A percentile compares a stretch with the other conserved stretches of the same genome.
Evolutionary conservation across 1,140 invertebrate genomes (phyloP).

Genomic region (Aphaenogaster ashmeadi): DNA sequence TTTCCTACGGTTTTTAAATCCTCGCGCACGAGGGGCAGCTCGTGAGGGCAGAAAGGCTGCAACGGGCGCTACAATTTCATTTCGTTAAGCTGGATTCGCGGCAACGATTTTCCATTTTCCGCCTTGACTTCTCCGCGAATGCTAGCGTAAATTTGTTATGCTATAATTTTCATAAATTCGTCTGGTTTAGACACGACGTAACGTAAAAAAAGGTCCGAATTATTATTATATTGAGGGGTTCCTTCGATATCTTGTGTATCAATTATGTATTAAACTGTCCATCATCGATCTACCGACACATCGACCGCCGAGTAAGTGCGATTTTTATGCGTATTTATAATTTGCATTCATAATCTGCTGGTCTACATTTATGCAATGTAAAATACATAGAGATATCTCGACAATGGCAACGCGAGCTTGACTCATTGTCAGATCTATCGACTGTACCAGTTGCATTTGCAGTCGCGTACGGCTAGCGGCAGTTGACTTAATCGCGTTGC

Average conservation of each 20-base stretch:
- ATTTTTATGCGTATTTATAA: neutral
- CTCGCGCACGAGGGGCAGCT: constrained; percentile 52
- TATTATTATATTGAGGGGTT: neutral
- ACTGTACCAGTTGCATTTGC: constrained; percentile 2
- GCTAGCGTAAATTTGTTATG: constrained; percentile 49
- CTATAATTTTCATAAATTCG: constrained; percentile 64
- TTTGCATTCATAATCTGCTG: constrained; percentile 6
- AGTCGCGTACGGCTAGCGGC: neutral
- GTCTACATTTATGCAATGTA: neutral
- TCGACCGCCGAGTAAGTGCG: neutral
- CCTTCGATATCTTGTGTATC: neutral
- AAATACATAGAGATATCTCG: neutral
- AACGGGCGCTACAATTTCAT: constrained; percentile 68
- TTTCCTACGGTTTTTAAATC: constrained; percentile 67
- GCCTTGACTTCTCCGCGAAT: constrained; percentile 23
- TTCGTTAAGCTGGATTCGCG: constrained; percentile 72
- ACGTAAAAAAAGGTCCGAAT: neutral
- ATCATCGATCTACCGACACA: neutral
- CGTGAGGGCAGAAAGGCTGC: constrained; percentile 23
- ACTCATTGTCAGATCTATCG: neutral
- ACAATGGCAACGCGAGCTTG: neutral
- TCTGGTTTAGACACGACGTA: neutral
- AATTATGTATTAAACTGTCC: neutral
- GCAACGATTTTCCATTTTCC: constrained; percentile 69
- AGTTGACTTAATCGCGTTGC: constrained; percentile 22